Evolutionary conservation across 2,888 invertebrate species (phyloP), one percentile per base, ranked within the genome.

Genomic region (Lochmaea crataegi): DNA sequence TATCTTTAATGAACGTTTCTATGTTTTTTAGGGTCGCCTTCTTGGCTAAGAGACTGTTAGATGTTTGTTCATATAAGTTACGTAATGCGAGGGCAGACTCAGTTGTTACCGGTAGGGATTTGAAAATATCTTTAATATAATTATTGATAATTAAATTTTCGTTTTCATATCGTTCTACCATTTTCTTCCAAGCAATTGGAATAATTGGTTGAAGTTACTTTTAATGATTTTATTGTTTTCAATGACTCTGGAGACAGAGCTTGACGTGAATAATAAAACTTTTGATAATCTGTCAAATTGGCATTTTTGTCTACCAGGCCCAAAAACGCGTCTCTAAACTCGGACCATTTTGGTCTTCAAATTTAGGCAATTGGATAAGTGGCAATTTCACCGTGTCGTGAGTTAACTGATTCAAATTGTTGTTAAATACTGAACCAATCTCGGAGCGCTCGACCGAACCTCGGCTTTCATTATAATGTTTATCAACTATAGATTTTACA

Each of bases 51-150:
- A 61, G 38, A 41, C 38, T 61, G 41, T 61, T 61, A 38, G 32
- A 61, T 2, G 16, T 41, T 61, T 61, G 60, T 32, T 60, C 60
- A 60, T 26, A 12, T 60, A 60, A 60, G 18, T 60, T 60, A 9
- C 60, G 18, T 14, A 60, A 26, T 18, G 60, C 60, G 7, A 12
- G 12, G 26, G 60, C 26, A 26, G 60, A 60, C 32, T 60, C 60
- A 32, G 22, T 26, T 26, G 60, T 60, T 14, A 60, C 14, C 7
- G 60, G 11, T 10, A 38, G 26, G 45, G 45, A 14, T n/a, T 51
- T 5, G 16, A 51, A 51, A n/a, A n/a, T 51, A 51, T 51, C n/a
- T 51, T 14, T 14, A 51, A 51, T 51, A 51, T n/a, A n/a, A n/a
- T 14, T 51, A 51, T 51, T 14, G 51, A 51, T 51, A 14, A 51